Base-by-base conservation (phyloP, 2,797 vertebrate genomes). In the Tadarida brasiliensis region DNA sequence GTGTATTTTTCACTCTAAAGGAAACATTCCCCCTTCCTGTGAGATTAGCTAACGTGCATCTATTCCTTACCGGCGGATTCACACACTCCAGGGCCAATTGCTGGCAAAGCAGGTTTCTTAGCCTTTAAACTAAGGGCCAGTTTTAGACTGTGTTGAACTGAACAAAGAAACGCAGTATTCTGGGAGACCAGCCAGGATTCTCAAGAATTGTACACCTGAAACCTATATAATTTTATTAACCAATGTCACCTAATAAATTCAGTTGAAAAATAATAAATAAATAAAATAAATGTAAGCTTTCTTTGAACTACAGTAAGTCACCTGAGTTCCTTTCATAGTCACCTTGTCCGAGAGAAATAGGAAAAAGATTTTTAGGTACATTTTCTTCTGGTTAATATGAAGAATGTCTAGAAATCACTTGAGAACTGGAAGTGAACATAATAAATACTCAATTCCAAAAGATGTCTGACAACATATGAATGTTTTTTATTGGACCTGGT, bases 161-260 rank as follows among this genome's bases (percentile, higher is more conserved):
- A 95, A 87, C 73, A 86, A 91, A 51, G 88, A 54, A 86, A 82
- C 44, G 20, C 73, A 59, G 35, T 70, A 30, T 65, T 91, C 83
- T 95, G 89, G 90, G 87, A 97, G 57, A 86, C 22, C 11, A 83
- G 96, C 86, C 78, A 96, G 93, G 28, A 56, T 87, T 92, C 57
- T 35, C n/a, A 5, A 78, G 51, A 78, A 78, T 78, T 51, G 33
- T 78, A 24, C 12, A 78, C 51, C 20, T 78, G n/a, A 78, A 78
- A 57, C 12, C 51, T 26, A 24, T 24, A 78, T 26, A 26, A 78
- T 78, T 56, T 78, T 78, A 57, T 26, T 78, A 57, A 35, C 22
- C n/a, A 57, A 57, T 57, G 51, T 57, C 51, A 78, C 76, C 14
- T 33, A 57, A 35, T 35, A 35, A 57, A 78, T 57, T 57, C 49